Percentiles rank a stretch among this genome's conserved stretches.
Evolutionary conservation across 2,888 invertebrate genomes (phyloP).

Genomic region (Zaprionus lineosus): DNA sequence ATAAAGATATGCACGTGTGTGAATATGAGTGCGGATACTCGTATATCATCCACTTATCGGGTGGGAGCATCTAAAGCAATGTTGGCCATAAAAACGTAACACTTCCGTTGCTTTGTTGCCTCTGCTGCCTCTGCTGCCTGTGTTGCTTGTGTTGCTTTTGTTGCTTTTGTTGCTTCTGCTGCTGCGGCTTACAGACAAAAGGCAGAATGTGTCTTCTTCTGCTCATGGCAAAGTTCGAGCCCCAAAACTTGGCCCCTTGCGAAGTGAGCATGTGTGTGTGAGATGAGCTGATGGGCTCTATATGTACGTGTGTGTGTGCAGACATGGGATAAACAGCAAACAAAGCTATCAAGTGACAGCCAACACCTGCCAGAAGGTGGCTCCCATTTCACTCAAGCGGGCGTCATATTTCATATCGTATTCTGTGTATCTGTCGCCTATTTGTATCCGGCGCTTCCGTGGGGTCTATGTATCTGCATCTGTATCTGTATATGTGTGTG

Average conservation of each 20-base stretch:
- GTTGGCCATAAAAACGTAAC: constrained; percentile 56
- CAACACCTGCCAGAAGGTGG: constrained; percentile 46
- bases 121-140: no score
- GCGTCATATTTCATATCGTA: constrained; percentile 51
- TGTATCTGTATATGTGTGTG: constrained; percentile 8
- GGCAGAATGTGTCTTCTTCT: constrained; percentile 17
- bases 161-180: constrained; percentile 7
- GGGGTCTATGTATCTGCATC: constrained; percentile 7
- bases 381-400: constrained; percentile 32
- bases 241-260: constrained; percentile 12
- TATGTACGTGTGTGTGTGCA: background rate
- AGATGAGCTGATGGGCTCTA: no score
- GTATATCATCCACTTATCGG: constrained; percentile 64
- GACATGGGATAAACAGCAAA: constrained; percentile 4
- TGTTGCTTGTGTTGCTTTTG: background rate
- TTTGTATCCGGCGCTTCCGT: no score
- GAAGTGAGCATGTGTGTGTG: constrained; percentile 8
- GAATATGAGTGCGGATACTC: constrained; percentile 19
- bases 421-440: constrained; percentile 6
- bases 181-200: background rate
- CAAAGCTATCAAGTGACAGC: constrained; percentile 51
- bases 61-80: constrained; percentile 54
- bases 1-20: constrained; percentile 6
- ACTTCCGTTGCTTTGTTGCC: constrained; percentile 62
- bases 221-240: constrained; percentile 51